Evolutionary conservation across 1,140 invertebrate species (phyloP), one percentile per base, ranked within the genome.

Genomic region (Epicauta chinensis): DNA sequence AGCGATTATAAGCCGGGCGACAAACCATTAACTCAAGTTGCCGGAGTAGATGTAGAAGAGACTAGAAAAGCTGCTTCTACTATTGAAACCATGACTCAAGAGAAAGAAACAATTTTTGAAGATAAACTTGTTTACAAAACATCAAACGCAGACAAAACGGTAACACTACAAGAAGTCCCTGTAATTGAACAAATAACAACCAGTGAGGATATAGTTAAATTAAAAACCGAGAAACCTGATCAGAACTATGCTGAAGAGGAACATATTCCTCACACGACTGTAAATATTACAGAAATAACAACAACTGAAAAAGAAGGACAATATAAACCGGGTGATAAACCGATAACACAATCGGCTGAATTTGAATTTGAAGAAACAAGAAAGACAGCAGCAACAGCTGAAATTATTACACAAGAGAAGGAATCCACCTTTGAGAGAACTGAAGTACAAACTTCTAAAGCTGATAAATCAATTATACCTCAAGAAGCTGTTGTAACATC

Each of bases 341-440:
- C 70, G 10, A 23, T 52, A 16, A 63, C 51, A 2, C 67, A 73
- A 49, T 66, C 16, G 48, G 73, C 70, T 14, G 47, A 49, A n/a
- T 44, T 74, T 1, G 62, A 70, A 47, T 55, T 76, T 14, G 57
- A 70, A 56, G 66, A 75, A 48, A 44, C 66, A n/a, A 38, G 40
- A 16, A 69, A 71, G 45, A 60, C 74, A 0, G 46, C 76, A n/a
- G 51, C 70, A 45, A 68, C 76, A 37, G 72, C 67, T 17, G 72
- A 78, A 64, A 69, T 69, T 13, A 47, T 72, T 12, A 63, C 65
- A 2, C 67, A 73, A 43, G 68, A 74, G 38, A 74, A 68, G 36
- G 72, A 74, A 61, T 62, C 65, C n/a, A 54, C 37, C 3, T 61
- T 68, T 16, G 42, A 38, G 15, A 61, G 14, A 45, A 45, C 39